Evolutionary conservation across 2,888 invertebrate species (phyloP), one percentile per base, ranked within the genome.

Genomic region (Rhamnusium bicolor): DNA sequence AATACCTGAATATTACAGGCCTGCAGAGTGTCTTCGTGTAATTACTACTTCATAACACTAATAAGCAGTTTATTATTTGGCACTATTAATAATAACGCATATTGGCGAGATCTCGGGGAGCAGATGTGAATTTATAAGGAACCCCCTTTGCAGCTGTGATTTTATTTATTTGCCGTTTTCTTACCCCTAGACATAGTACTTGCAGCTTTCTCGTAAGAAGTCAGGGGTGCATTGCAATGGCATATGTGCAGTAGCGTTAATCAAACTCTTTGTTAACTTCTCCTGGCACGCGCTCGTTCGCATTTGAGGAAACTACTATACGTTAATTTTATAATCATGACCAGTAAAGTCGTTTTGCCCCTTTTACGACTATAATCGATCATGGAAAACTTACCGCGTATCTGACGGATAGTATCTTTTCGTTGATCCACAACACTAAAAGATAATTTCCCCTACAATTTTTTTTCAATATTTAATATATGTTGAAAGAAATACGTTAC

Each of bases 171-270:
- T 19, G 32, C 27, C 63, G 63, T 63, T 65, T 65, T 65, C 65
- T 65, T 65, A 32, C 65, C 65, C 53, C 29, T 19, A 65, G 49
- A 53, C 53, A 53, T 18, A 14, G 19, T 65, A 65, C 65, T 40
- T 32, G 65, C 53, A 65, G 65, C 65, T 65, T 65, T 65, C 19
- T 51, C 65, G 65, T 29, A 53, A 65, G 65, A 63, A 65, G 51
- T 53, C 32, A 53, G 29, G 65, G 65, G 53, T 53, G 62, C 49
- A 32, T 5, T 51, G 51, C 51, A 21, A 19, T n/a, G 65, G 65
- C 47, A 54, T 65, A 65, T 53, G 65, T 53, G 53, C 65, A 58
- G 29, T 29, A 32, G 58, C 32, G 65, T 65, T 65, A 65, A 65
- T 65, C 65, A 65, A 53, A 29, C 4, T 18, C 27, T 18, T 65